Percentiles rank a stretch among this genome's conserved stretches.
Conservation (phyloP, 1,140 invertebrate genomes). For the Drosophila oshimai region DNA sequence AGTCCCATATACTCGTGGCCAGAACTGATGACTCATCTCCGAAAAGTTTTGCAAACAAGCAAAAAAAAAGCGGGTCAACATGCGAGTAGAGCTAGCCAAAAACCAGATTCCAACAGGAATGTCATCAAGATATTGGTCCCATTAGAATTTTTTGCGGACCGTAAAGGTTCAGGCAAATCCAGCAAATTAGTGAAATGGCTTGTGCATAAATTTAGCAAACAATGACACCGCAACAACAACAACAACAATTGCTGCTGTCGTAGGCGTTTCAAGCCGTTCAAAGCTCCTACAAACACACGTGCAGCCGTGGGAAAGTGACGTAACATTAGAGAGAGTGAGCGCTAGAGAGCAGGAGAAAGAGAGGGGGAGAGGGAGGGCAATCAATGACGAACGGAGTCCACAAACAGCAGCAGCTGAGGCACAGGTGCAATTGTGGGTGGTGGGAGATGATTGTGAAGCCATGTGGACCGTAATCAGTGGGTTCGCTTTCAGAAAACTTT, state of each 20-base stretch:
- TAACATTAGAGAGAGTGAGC: conserved; percentile 68
- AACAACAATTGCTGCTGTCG: conserved; percentile 23
- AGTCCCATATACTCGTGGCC: neutral
- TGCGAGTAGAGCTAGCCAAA: conserved; percentile 14
- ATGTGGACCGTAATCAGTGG: conserved; percentile 11
- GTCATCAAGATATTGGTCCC: conserved; percentile 1
- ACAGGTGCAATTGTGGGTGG: conserved; percentile 29
- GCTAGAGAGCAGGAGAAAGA: conserved; percentile 13
- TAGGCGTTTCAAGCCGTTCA: conserved; percentile 42
- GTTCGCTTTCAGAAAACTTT: conserved; percentile 25
- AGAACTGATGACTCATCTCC: conserved; percentile 33
- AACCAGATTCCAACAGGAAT: conserved; percentile 36
- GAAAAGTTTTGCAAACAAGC: conserved; percentile 21
- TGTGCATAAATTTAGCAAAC: conserved; percentile 63
- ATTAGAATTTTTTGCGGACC: neutral
- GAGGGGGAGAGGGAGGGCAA: neutral
- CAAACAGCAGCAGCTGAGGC: conserved; percentile 45
- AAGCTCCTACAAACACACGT: conserved; percentile 47
- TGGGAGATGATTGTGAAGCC: conserved; percentile 1
- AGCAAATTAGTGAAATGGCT: conserved; percentile 4
- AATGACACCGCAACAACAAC: conserved; percentile 55
- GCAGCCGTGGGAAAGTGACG: conserved; percentile 76
- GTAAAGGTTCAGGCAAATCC: conserved; percentile 10
- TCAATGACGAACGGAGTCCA: conserved; percentile 43
- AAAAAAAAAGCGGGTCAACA: conserved; percentile 32